A percentile compares a stretch with the other conserved stretches of the same genome.
Evolutionary conservation across 1,140 invertebrate species (phyloP).

Genomic region (Stegodyphus mimosarum): DNA sequence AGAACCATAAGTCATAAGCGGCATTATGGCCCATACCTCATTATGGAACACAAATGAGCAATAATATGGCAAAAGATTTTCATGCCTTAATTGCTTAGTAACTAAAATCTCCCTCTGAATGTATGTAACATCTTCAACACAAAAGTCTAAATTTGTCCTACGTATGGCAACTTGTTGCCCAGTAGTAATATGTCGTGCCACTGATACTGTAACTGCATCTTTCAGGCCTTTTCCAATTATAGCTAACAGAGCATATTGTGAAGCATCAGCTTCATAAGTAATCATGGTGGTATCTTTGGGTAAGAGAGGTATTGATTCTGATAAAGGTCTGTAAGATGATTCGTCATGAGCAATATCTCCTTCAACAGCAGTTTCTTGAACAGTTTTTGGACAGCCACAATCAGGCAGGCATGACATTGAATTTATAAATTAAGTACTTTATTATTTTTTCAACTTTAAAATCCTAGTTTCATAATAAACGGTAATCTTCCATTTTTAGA

Average conservation of each 20-base stretch:
- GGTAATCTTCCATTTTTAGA: no score
- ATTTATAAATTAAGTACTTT: conserved; percentile 8
- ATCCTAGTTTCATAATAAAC: no score
- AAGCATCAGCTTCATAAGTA: conserved; percentile 65
- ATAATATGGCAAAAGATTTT: conserved; percentile 79
- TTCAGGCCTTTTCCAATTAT: conserved; percentile 74
- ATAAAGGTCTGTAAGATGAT: conserved; percentile 54
- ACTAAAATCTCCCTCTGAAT: conserved; percentile 81
- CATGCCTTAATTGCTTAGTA: conserved; percentile 79
- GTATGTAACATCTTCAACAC: conserved; percentile 74
- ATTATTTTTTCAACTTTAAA: background rate
- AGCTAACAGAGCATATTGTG: conserved; percentile 65
- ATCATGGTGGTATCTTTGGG: conserved; percentile 62
- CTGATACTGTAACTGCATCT: conserved; percentile 76
- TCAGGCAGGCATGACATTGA: conserved; percentile 61
- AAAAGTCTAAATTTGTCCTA: conserved; percentile 79
- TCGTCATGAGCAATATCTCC: conserved; percentile 57
- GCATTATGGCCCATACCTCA: conserved; percentile 82
- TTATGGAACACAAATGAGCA: conserved; percentile 79
- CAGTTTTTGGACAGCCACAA: conserved; percentile 55
- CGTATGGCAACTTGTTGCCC: conserved; percentile 79
- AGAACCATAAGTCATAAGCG: conserved; percentile 82
- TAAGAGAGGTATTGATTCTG: conserved; percentile 62
- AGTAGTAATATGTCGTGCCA: conserved; percentile 77
- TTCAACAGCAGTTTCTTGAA: conserved; percentile 47